Base-by-base conservation (phyloP, 53 echinoderm and acorn worm genomes). In the Astropecten irregularis region DNA sequence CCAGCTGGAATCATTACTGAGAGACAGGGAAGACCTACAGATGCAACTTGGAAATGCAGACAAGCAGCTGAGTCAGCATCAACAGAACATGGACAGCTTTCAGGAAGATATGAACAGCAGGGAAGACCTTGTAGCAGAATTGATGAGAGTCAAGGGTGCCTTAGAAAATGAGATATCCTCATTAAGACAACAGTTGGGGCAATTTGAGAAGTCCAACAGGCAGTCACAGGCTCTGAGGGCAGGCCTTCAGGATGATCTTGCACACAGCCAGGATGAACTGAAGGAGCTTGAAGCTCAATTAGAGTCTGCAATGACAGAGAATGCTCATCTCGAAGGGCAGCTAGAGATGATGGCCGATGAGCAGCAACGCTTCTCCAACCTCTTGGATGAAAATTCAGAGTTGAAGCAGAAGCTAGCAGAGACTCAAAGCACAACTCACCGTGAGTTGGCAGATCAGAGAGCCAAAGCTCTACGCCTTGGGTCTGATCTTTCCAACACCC, bases 251-350 rank as follows among this genome's bases (percentile, higher is more conserved):
- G 68, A 63, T 30, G 93, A 93, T 36, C 82, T 93, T 5, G 60
- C 71, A 40, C 68, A 84, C 29, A 84, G 85, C 18, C 72, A 81
- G 37, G 86, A 93, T 21, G 86, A 84, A 4, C 48, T 93, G 36
- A 77, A 85, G 40, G 86, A 82, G 35, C 58, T 89, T 22, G 94
- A 89, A 46, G 63, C 68, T 14, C 68, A 84, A 50, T 36, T 89
- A 49, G 76, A 96, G 83, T 83, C 69, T 34, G 90, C 90, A 15
- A 82, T 94, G 23, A 57, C 89, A 20, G 93, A 93, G 62, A 96
- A 91, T 58, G 97, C 94, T 20, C 91, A 94, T 62, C 92, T 96
- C 4, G 94, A 96, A 74, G 97, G 97, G 25, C 93, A 90, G 86
- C 65, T 96, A 9, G 97, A 96, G 59, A 87, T 94, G 61, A 91